phyloP scores from a whole-genome alignment of 2,113 vertebrate genomes.

The Atrichornis clamosus region DNA sequence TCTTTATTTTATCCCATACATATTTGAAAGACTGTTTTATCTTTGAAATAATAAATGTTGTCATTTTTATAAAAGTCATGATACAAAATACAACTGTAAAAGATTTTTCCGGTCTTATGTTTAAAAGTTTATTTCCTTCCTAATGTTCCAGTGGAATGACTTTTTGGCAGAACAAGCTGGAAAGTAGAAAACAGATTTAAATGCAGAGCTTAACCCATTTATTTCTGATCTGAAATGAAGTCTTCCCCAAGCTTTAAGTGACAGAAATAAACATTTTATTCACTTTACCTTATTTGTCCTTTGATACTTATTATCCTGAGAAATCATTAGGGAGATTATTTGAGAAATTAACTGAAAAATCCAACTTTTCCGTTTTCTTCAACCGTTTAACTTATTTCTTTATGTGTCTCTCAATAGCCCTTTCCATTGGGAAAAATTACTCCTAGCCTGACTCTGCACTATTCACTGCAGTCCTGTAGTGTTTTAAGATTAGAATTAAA shows the following conservation, averaged over 20 bases:
- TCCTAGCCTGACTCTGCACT: not conserved
- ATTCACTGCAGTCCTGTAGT: not conserved
- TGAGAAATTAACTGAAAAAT: not conserved
- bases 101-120: conserved; percentile 33
- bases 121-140: conserved; percentile 64
- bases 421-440: not conserved
- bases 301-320: not conserved
- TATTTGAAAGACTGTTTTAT: not conserved
- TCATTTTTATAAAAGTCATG: not conserved
- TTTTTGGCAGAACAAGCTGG: conserved; percentile 36
- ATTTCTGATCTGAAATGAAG: not conserved
- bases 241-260: not conserved
- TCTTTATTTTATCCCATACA: not conserved
- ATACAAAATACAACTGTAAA: conserved; percentile 27
- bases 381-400: not conserved
- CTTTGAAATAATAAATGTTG: not conserved
- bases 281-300: not conserved
- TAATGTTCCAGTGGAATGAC: conserved; percentile 48
- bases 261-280: not conserved
- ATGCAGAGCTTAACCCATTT: conserved; percentile 24
- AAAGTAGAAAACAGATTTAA: conserved; percentile 10
- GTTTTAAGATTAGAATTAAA: not conserved
- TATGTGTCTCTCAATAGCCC: not conserved
- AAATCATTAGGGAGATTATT: not conserved
- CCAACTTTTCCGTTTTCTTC: not conserved